phyloP scores from a whole-genome alignment of 2,797 vertebrate species.

The Coccyzus lansbergi region DNA sequence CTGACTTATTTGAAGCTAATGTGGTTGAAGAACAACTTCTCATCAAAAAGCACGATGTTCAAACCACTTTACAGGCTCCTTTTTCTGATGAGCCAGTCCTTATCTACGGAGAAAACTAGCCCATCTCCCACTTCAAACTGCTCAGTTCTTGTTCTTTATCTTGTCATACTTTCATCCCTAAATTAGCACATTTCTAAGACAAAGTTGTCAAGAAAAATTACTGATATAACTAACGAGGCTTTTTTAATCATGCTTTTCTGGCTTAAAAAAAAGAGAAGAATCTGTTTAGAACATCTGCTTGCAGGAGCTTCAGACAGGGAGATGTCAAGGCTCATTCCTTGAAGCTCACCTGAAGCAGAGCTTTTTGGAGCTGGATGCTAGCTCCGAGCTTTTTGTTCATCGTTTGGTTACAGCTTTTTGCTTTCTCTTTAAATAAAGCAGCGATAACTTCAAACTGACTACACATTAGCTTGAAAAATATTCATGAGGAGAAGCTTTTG shows the following conservation, averaged over 20 bases:
- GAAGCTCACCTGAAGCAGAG: not conserved
- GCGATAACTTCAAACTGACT: not conserved
- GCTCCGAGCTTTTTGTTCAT: not conserved
- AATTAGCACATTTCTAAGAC: conserved; percentile 48
- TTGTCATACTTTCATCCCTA: conserved; percentile 40
- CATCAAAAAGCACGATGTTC: not conserved
- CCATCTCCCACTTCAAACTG: conserved; percentile 4
- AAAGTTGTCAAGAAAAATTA: conserved; percentile 45
- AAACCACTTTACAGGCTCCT: not conserved
- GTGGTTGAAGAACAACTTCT: not conserved
- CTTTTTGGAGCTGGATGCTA: not conserved
- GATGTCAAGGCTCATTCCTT: not conserved
- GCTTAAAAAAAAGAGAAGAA: not conserved
- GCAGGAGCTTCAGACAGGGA: not conserved
- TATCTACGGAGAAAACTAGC: not conserved
- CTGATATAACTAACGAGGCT: not conserved
- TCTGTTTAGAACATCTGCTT: conserved; percentile 40
- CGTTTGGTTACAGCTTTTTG: not conserved
- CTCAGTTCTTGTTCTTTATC: not conserved
- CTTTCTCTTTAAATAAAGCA: conserved; percentile 13
- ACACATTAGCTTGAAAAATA: not conserved
- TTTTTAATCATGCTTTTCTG: not conserved
- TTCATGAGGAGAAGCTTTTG: not conserved
- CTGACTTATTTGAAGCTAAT: not conserved
- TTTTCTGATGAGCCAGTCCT: not conserved